Conservation (phyloP, 2,888 invertebrate genomes). For the Tipula unca region DNA sequence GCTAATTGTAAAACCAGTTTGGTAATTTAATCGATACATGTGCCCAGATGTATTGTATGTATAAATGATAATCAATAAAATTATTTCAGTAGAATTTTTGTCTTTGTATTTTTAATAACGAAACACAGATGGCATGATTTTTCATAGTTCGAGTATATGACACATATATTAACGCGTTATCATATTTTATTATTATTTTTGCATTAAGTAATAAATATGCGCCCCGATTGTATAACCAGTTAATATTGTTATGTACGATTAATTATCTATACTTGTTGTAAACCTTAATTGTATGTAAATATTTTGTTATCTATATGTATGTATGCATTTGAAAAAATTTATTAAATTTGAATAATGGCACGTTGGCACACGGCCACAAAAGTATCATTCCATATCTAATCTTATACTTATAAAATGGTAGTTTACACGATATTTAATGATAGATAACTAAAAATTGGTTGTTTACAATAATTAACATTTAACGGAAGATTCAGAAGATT, state of each 20-base stretch:
- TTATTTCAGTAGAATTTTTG: neutral
- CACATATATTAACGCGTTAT: neutral
- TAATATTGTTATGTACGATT: neutral
- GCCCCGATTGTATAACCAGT: neutral
- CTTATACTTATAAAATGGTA: neutral
- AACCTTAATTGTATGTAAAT: neutral
- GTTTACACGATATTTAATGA: neutral
- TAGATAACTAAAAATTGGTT: neutral
- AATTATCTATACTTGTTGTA: neutral
- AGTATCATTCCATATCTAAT: neutral
- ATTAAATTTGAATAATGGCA: neutral
- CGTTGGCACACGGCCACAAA: neutral
- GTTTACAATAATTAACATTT: no score
- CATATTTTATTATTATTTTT: neutral
- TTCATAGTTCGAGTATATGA: neutral
- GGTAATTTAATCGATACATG: neutral
- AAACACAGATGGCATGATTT: neutral
- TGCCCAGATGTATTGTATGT: neutral
- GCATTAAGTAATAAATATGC: neutral
- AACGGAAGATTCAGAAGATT: no score
- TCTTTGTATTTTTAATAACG: neutral
- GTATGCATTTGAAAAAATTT: neutral
- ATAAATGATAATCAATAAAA: neutral
- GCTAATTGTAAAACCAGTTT: neutral
- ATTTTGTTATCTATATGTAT: neutral